Conservation (phyloP, 2,113 vertebrate species). For the Anhinga anhinga region DNA sequence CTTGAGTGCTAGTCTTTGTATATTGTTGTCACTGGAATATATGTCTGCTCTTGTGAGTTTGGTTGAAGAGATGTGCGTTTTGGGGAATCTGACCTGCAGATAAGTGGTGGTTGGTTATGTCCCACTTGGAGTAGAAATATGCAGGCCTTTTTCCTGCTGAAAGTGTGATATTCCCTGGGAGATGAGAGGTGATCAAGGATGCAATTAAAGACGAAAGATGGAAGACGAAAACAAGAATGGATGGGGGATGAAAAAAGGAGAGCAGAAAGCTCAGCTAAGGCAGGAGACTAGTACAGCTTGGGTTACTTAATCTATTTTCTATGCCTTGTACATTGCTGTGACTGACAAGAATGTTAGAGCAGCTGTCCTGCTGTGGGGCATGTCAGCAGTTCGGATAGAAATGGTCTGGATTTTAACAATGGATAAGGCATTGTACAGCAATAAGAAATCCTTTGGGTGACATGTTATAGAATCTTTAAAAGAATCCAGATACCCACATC, state of each 20-base stretch:
- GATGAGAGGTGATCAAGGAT: background rate
- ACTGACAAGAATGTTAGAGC: constrained; percentile 7
- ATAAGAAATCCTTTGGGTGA: constrained; percentile 22
- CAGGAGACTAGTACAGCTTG: background rate
- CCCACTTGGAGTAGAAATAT: background rate
- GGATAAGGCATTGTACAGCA: constrained; percentile 18
- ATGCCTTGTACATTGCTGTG: background rate
- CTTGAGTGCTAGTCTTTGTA: background rate
- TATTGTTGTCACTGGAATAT: background rate
- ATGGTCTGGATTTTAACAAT: constrained; percentile 25
- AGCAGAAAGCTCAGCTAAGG: background rate
- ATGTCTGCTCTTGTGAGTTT: accelerated
- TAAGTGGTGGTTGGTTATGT: background rate
- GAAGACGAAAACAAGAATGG: background rate
- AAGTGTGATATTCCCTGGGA: background rate
- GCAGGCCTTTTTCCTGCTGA: background rate
- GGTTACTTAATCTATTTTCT: background rate
- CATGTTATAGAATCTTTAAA: constrained; percentile 46
- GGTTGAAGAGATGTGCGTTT: background rate
- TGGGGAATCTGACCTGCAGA: background rate
- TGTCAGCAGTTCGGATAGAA: constrained; percentile 30
- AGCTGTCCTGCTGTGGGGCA: constrained; percentile 36
- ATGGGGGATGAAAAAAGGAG: background rate
- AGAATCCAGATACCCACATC: constrained; percentile 20
- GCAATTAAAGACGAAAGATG: background rate